Conservation (phyloP, 2,113 vertebrate genomes). For the Octodon degus region DNA sequence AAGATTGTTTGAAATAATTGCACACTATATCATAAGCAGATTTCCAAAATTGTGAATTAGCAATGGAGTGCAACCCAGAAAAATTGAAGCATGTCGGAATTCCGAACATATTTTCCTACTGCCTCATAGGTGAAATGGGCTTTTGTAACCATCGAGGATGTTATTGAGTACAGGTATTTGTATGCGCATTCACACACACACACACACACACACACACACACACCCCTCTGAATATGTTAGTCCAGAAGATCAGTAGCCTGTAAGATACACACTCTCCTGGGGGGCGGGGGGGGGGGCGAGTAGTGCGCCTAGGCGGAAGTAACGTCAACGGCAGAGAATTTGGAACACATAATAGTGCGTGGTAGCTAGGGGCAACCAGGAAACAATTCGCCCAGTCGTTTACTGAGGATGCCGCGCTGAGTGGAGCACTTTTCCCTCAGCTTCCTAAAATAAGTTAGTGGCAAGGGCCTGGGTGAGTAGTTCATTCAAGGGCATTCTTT, state of each 20-base stretch:
- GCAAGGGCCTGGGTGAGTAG: not conserved
- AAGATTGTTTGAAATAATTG: not conserved
- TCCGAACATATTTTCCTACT: not conserved
- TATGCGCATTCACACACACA: fast-evolving
- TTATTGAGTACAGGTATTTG: not conserved
- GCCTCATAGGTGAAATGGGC: not conserved
- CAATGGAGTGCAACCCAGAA: not conserved
- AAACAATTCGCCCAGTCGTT: not conserved
- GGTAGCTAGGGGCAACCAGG: not conserved
- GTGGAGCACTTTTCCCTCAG: not conserved
- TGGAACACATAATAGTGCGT: not conserved
- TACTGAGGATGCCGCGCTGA: not conserved
- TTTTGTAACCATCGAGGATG: not conserved
- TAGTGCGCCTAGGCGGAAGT: not conserved
- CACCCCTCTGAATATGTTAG: not conserved
- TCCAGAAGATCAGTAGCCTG: not conserved
- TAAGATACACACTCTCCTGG: not conserved
- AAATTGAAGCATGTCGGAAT: not conserved
- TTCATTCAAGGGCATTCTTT: not conserved
- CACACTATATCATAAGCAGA: not conserved
- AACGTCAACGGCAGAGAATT: not conserved
- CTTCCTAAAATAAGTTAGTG: slow-evolving; percentile 5
- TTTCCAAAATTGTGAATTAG: not conserved
- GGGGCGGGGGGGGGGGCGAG: too few relatives aligned
- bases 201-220: fast-evolving